These are phyloP conservation scores for Heterodera filipjevi DNA, from an alignment of 2,888 invertebrate genomes.

Conservation along the genomic window DNA sequence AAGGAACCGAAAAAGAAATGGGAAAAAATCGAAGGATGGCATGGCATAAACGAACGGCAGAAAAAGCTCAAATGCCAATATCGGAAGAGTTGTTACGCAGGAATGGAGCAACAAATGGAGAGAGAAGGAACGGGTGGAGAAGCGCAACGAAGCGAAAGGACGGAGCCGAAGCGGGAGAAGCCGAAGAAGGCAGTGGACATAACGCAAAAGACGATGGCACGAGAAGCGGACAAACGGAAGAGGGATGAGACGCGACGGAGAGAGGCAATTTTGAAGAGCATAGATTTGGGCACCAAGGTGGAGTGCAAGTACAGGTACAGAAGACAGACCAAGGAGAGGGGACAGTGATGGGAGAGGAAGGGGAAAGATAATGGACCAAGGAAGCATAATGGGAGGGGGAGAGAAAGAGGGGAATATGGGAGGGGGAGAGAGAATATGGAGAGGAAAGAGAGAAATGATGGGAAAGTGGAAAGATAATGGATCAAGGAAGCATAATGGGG, in stretches of 20 bases:
- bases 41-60: constrained; percentile 7
- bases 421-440: too few species aligned
- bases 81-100: constrained; percentile 57
- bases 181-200: constrained; percentile 4
- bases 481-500: too few species aligned
- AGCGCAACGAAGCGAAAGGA: neutral
- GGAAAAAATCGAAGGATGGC: constrained; percentile 20
- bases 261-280: neutral
- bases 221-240: neutral
- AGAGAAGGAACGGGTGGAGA: neutral
- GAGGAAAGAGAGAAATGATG: too few species aligned
- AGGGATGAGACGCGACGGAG: neutral
- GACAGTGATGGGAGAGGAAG: too few species aligned
- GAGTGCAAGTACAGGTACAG: constrained; percentile 45
- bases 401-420: too few species aligned
- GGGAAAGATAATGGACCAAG: too few species aligned
- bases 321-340: too few species aligned
- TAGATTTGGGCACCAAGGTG: constrained; percentile 9
- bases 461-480: too few species aligned
- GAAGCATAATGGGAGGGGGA: too few species aligned
- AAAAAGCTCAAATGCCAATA: constrained; percentile 58
- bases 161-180: constrained; percentile 11
- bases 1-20: neutral
- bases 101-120: neutral
- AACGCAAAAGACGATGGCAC: constrained; percentile 1